Conservation (phyloP, 2,113 vertebrate species). For the Sebastes schlegelii region DNA sequence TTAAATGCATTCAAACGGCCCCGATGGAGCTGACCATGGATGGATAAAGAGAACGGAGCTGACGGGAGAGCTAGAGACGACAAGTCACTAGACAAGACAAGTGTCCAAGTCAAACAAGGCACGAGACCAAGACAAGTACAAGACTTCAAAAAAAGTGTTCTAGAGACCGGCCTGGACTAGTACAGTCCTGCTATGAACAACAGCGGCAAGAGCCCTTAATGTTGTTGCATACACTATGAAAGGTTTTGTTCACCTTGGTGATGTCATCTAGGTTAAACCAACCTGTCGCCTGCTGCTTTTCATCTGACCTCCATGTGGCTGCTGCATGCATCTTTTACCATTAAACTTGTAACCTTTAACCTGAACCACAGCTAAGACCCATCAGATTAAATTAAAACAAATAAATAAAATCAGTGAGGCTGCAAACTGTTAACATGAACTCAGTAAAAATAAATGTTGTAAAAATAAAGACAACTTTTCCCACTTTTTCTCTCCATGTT, state of each 20-base stretch:
- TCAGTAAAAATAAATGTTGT: neutral
- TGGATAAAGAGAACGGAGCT: too few relatives aligned
- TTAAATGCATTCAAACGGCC: too few relatives aligned
- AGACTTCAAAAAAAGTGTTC: too few relatives aligned
- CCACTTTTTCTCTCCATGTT: neutral
- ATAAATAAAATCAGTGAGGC: neutral
- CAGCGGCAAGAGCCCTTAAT: too few relatives aligned
- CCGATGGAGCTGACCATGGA: too few relatives aligned
- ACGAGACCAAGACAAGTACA: too few relatives aligned
- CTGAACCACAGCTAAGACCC: neutral
- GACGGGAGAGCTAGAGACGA: too few relatives aligned
- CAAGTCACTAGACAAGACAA: too few relatives aligned
- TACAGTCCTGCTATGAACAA: neutral
- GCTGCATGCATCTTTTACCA: neutral
- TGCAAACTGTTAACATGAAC: neutral
- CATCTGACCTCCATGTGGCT: neutral
- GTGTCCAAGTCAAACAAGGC: too few relatives aligned
- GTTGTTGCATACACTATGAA: neutral
- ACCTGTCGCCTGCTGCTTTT: neutral
- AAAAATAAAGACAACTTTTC: neutral
- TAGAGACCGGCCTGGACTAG: too few relatives aligned
- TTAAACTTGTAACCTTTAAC: neutral
- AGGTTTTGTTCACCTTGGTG: neutral
- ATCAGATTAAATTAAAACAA: neutral
- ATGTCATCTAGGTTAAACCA: neutral